These are phyloP conservation scores for Syngnathoides biaculeatus DNA, from an alignment of 2,113 vertebrate genomes.

Conservation along the genomic window DNA sequence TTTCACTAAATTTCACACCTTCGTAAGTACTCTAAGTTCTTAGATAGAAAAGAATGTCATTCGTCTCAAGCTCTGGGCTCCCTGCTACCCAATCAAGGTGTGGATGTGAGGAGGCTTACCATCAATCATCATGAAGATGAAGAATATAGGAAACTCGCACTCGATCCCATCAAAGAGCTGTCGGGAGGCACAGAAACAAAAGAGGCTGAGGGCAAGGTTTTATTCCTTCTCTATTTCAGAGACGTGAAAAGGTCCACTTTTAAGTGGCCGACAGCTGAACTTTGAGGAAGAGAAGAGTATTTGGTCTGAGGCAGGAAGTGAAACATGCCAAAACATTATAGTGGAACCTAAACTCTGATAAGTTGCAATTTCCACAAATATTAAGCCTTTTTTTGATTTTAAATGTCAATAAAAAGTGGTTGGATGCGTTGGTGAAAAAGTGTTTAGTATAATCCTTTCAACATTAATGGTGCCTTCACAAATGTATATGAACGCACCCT, in stretches of 20 bases:
- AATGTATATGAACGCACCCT: too few relatives aligned
- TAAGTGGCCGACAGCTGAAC: slow-evolving; percentile 31
- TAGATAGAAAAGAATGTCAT: slow-evolving; percentile 19
- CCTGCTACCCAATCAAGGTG: slow-evolving; percentile 27
- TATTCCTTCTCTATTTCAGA: slow-evolving; percentile 36
- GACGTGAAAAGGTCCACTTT: slow-evolving; percentile 14
- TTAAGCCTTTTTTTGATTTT: too few relatives aligned
- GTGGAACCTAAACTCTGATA: too few relatives aligned
- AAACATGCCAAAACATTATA: too few relatives aligned
- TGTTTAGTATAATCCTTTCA: too few relatives aligned
- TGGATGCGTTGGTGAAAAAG: too few relatives aligned
- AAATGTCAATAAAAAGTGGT: too few relatives aligned
- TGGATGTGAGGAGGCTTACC: slow-evolving; percentile 77
- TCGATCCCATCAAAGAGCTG: slow-evolving; percentile 98
- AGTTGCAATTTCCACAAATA: too few relatives aligned
- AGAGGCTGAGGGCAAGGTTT: slow-evolving; percentile 6
- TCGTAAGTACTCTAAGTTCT: slow-evolving; percentile 20
- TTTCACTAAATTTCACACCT: slow-evolving; percentile 18
- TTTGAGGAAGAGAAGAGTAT: slow-evolving; percentile 19
- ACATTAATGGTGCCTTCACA: too few relatives aligned
- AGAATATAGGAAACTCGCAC: slow-evolving; percentile 98
- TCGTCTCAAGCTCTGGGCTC: slow-evolving; percentile 25
- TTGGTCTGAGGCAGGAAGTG: slow-evolving; percentile 2
- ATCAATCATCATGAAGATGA: slow-evolving; percentile 98
- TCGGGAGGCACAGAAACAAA: slow-evolving; percentile 55